phyloP scores from a whole-genome alignment of 2,797 vertebrate species.

The Psittacula echo region DNA sequence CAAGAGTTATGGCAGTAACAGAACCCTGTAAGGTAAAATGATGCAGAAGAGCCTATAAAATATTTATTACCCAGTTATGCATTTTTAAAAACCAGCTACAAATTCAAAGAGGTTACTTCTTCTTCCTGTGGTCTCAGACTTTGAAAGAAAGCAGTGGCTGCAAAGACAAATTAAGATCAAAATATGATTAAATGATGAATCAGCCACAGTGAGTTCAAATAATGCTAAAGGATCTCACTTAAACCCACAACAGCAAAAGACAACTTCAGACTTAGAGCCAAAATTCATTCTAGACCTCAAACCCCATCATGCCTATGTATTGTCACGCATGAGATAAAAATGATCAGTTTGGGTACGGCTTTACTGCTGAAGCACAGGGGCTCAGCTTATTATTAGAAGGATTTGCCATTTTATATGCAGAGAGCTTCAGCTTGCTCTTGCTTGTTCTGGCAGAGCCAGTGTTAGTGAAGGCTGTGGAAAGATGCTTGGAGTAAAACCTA shows the following conservation, averaged over 20 bases:
- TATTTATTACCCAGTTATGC: slow-evolving; percentile 82
- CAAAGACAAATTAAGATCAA: slow-evolving; percentile 76
- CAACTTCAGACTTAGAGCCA: not conserved
- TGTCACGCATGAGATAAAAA: not conserved
- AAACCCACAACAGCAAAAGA: slow-evolving; percentile 5
- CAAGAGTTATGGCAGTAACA: slow-evolving; percentile 66
- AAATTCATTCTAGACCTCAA: slow-evolving; percentile 22
- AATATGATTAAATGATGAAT: slow-evolving; percentile 72
- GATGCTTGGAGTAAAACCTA: not conserved
- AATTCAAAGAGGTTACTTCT: slow-evolving; percentile 78
- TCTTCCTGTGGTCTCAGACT: slow-evolving; percentile 74
- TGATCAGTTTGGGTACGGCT: not conserved
- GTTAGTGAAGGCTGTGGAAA: not conserved
- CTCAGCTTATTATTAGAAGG: not conserved
- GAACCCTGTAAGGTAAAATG: slow-evolving; percentile 74
- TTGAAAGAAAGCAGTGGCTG: slow-evolving; percentile 74
- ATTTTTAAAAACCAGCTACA: slow-evolving; percentile 82
- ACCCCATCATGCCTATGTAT: not conserved
- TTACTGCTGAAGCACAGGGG: not conserved
- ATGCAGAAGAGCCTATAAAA: slow-evolving; percentile 76
- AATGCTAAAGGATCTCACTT: slow-evolving; percentile 45
- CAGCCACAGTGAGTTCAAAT: slow-evolving; percentile 39
- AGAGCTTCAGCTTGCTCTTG: not conserved
- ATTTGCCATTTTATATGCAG: not conserved
- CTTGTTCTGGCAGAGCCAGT: not conserved